Conservation (phyloP, 92 coral and sea anemone genomes). For the Plumapathes pennacea region DNA sequence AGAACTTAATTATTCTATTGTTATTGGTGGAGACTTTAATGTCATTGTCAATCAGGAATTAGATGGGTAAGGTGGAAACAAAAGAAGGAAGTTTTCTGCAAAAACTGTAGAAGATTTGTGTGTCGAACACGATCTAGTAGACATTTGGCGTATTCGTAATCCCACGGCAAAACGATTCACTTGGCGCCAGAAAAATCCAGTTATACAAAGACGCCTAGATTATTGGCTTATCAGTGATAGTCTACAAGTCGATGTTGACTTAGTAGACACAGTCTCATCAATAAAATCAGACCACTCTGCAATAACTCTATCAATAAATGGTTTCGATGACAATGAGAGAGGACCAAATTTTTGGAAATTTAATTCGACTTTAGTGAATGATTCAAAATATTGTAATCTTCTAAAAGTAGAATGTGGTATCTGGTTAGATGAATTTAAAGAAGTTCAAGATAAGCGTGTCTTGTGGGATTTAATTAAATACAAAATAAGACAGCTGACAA, state of each 20-base stretch:
- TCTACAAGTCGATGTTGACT: constrained; percentile 25
- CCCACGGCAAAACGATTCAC: constrained; percentile 15
- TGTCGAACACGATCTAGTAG: constrained; percentile 12
- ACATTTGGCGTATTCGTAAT: constrained; percentile 18
- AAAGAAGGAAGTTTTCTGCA: constrained; percentile 7
- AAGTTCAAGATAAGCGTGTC: constrained; percentile 12
- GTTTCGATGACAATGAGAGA: neutral
- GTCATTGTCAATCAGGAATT: constrained; percentile 13
- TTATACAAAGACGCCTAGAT: constrained; percentile 21
- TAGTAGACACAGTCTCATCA: constrained; percentile 8
- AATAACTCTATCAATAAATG: neutral
- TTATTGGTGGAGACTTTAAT: constrained; percentile 37
- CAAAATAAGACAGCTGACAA: too few species aligned
- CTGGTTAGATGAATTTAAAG: neutral
- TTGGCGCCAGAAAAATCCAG: constrained; percentile 10
- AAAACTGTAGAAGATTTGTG: constrained; percentile 13
- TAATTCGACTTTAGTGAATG: neutral
- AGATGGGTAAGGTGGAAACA: constrained; percentile 44
- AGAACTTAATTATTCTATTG: neutral
- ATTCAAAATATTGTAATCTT: neutral
- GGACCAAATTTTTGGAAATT: constrained; percentile 4
- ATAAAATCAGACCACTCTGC: constrained; percentile 19
- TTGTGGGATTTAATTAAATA: constrained; percentile 14
- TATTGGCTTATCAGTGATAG: constrained; percentile 13
- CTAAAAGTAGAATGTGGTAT: neutral